Conservation (phyloP, 1,140 invertebrate species). For the Potamilus streckersoni region DNA sequence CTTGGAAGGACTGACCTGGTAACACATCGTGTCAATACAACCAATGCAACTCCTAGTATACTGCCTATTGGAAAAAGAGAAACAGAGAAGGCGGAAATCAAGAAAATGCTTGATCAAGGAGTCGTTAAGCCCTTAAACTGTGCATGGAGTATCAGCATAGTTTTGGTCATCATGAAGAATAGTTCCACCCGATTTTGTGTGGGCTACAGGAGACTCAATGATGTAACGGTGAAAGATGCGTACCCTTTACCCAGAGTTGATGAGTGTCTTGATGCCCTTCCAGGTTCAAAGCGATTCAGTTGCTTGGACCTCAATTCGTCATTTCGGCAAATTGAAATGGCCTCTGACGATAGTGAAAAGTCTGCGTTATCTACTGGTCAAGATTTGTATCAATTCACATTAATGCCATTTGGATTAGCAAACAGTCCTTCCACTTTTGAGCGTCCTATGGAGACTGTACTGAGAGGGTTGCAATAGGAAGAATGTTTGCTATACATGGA, state of each 20-base stretch:
- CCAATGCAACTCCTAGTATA: too few relatives aligned
- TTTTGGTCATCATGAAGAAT: conserved; percentile 62
- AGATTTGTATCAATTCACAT: not conserved
- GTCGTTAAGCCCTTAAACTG: too few relatives aligned
- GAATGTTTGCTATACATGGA: conserved; percentile 32
- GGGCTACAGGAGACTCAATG: conserved; percentile 40
- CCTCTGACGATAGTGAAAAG: conserved; percentile 33
- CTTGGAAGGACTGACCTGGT: too few relatives aligned
- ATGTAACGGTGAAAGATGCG: conserved; percentile 25
- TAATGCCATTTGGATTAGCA: conserved; percentile 25
- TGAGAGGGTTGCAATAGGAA: conserved; percentile 24
- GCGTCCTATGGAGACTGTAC: conserved; percentile 22
- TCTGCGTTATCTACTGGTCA: not conserved
- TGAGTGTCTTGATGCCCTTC: too few relatives aligned
- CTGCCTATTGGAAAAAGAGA: too few relatives aligned
- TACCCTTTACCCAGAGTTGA: conserved; percentile 4
- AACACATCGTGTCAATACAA: too few relatives aligned
- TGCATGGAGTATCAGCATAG: conserved; percentile 39
- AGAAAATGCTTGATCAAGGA: too few relatives aligned
- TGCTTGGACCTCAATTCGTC: too few relatives aligned
- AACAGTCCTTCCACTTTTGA: conserved; percentile 38
- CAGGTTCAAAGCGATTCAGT: too few relatives aligned
- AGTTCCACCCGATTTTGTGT: conserved; percentile 68
- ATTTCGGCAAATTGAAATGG: too few relatives aligned
- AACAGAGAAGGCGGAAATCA: too few relatives aligned